A percentile compares a stretch with the other conserved stretches of the same genome.
phyloP scores from a whole-genome alignment of 2,888 invertebrate species.

The Drosophila multiciliata region DNA sequence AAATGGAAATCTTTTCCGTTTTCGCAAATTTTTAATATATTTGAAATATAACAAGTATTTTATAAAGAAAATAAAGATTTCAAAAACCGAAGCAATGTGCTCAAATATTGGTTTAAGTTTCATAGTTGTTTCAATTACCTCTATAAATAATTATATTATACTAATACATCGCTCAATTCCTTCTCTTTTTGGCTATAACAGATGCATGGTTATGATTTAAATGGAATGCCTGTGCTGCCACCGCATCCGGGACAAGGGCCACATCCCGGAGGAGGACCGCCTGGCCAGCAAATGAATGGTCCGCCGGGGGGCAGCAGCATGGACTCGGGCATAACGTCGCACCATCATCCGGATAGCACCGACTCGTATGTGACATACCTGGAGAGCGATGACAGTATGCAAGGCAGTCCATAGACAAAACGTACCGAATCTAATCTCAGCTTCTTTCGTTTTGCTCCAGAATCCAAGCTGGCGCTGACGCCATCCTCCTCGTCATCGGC shows the following conservation, averaged over 20 bases:
- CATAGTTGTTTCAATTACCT: neutral
- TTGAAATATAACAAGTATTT: no score
- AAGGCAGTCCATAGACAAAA: constrained; percentile 89
- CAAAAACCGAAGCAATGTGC: neutral
- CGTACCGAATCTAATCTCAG: constrained; percentile 84
- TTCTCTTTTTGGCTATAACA: constrained; percentile 82
- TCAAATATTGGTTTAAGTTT: neutral
- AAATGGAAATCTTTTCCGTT: no score
- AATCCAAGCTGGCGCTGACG: constrained; percentile 84
- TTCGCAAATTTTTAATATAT: no score
- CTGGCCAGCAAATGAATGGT: constrained; percentile 86
- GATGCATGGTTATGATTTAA: constrained; percentile 96
- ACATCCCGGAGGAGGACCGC: constrained; percentile 85
- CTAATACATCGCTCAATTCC: neutral
- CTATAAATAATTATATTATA: neutral
- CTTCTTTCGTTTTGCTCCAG: constrained; percentile 85
- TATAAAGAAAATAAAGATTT: no score
- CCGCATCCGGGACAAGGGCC: constrained; percentile 85
- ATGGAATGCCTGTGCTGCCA: constrained; percentile 86
- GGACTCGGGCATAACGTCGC: constrained; percentile 86
- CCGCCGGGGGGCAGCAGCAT: constrained; percentile 85
- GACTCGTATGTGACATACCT: constrained; percentile 96
- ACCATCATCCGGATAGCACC: constrained; percentile 92
- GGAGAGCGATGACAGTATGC: constrained; percentile 93
- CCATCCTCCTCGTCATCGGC: constrained; percentile 79